Evolutionary conservation across 1,140 invertebrate genomes (phyloP), one percentile per base, ranked within the genome.

Genomic region (Medauroidea extradentata): DNA sequence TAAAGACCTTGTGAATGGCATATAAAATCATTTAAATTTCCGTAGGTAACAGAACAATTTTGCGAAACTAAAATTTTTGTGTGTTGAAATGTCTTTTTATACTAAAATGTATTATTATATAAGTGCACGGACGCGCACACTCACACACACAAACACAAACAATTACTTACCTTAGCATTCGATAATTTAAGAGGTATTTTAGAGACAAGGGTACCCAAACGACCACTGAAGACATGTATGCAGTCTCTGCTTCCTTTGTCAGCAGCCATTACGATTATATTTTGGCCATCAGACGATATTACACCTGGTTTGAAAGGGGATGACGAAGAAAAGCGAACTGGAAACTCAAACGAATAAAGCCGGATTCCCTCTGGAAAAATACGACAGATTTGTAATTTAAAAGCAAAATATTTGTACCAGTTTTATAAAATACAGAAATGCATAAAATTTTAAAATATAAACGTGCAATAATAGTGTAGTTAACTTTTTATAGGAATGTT

Each of bases 221-320:
- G 88, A 0, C 89, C 89, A 67, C 89, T 89, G 69, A 92, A 92
- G 2, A 95, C 85, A 55, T 87, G 85, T 3, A 98, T 71, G 39
- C 88, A 90, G 71, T 97, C 93, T 53, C 84, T 88, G 5, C 79
- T 81, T 14, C 70, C 70, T 71, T 94, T 94, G 64, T 96, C 93
- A 9, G 87, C 83, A 0, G 87, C 87, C 16, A 90, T 84, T 38
- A 89, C 82, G 2, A 91, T 84, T 1, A 97, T 76, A 69, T 89
- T 83, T 2, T 84, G 80, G 38, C 85, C 85, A 71, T 98, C 94
- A 0, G 85, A 85, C 0, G 93, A 93, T 1, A 95, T 78, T 3
- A 91, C 88, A 0, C 87, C 85, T 50, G 84, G 77, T 64, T 85
- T 81, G 63, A 90, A 89, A 0, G 82, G 75, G 62, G 83, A 76